These are phyloP conservation scores for Branchinecta lindahli DNA, from an alignment of 1,140 invertebrate species.

Conservation along the genomic window DNA sequence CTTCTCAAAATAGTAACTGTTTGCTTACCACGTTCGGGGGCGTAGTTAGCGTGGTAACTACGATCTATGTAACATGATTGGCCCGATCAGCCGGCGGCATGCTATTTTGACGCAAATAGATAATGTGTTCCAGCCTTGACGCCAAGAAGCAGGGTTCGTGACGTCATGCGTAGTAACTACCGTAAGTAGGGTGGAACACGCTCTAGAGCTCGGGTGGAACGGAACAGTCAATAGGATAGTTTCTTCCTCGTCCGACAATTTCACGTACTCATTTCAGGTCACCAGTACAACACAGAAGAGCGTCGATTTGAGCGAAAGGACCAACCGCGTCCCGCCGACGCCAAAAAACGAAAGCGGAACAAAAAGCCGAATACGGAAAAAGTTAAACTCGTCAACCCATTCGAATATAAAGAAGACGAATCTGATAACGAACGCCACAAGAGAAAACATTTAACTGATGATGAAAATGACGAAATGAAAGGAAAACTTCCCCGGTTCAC, in stretches of 20 bases:
- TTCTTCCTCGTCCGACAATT: background rate
- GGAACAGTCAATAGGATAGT: no score
- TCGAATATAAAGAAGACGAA: background rate
- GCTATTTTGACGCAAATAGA: no score
- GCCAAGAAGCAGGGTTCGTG: no score
- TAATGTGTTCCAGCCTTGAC: no score
- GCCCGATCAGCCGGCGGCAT: no score
- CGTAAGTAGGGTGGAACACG: no score
- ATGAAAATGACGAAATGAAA: conserved; percentile 12
- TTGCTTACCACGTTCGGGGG: no score
- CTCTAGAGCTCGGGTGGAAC: no score
- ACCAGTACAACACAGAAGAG: background rate
- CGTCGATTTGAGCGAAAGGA: background rate
- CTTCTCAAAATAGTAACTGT: no score
- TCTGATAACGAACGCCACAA: background rate
- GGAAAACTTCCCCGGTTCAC: conserved; percentile 12
- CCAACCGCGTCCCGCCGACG: background rate
- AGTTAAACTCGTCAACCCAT: background rate
- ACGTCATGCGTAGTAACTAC: no score
- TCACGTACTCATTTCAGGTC: background rate
- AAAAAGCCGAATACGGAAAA: background rate
- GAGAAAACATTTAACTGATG: background rate
- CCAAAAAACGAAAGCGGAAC: background rate
- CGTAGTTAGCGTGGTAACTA: no score
- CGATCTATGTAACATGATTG: no score